Evolutionary conservation across 2,888 invertebrate species (phyloP).

Genomic region (Gisinianus flammeolus): DNA sequence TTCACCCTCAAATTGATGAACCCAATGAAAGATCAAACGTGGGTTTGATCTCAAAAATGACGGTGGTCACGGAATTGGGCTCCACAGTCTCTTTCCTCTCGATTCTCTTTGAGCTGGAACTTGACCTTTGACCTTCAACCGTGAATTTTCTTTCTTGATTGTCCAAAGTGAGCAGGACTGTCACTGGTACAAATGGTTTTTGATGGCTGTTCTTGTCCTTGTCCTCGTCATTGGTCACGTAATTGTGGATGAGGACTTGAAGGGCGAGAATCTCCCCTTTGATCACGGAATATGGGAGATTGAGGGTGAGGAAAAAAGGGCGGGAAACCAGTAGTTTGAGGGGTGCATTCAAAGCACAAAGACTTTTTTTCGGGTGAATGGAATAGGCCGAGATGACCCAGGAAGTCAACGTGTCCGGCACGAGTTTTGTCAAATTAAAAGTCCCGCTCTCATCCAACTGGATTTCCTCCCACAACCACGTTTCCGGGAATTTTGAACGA

Average conservation of each 20-base stretch:
- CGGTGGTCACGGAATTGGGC: constrained; percentile 19
- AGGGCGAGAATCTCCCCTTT: constrained; percentile 87
- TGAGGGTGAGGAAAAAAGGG: constrained; percentile 82
- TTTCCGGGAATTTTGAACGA: constrained; percentile 60
- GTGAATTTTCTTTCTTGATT: constrained; percentile 33
- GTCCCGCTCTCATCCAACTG: not conserved
- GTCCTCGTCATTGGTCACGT: constrained; percentile 60
- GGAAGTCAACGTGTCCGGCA: constrained; percentile 48
- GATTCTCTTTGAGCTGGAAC: not conserved
- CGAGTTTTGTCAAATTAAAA: constrained; percentile 6
- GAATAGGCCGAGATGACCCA: constrained; percentile 67
- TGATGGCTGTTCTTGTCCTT: too few species aligned
- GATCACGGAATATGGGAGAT: constrained; percentile 85
- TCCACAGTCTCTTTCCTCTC: not conserved
- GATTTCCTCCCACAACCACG: constrained; percentile 60
- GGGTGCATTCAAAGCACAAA: constrained; percentile 63
- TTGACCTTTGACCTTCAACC: too few species aligned
- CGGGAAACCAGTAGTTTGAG: constrained; percentile 75
- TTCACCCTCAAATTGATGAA: constrained; percentile 29
- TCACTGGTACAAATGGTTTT: too few species aligned
- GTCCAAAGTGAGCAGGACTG: constrained; percentile 28
- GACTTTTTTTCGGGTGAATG: constrained; percentile 61
- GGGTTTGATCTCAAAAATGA: constrained; percentile 39
- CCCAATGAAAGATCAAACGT: constrained; percentile 31
- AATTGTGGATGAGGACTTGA: constrained; percentile 86